These are phyloP conservation scores for Varecia variegata DNA, from an alignment of 2,797 vertebrate species.

Conservation along the genomic window DNA sequence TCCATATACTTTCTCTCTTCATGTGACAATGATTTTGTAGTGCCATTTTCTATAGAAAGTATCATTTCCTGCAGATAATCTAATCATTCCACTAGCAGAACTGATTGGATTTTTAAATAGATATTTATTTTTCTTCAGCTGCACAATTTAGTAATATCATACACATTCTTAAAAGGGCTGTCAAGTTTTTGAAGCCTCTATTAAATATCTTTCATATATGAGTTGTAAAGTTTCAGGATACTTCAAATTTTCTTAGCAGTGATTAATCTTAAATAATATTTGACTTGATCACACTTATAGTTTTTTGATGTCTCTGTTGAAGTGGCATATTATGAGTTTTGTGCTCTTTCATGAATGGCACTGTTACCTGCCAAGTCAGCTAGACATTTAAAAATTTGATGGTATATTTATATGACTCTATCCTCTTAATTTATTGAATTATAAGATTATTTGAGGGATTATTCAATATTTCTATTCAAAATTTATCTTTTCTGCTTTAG, in stretches of 20 bases:
- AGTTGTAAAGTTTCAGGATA: not conserved
- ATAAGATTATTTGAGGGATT: not conserved
- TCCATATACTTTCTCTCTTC: not conserved
- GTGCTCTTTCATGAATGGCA: not conserved
- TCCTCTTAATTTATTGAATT: not conserved
- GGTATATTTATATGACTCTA: not conserved
- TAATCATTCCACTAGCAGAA: not conserved
- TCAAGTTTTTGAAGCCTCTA: not conserved
- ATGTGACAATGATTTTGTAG: not conserved
- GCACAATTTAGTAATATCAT: not conserved
- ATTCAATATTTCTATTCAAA: not conserved
- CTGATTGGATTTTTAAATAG: not conserved
- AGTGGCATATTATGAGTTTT: not conserved
- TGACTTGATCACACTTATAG: not conserved
- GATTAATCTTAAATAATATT: not conserved
- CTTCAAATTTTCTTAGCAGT: not conserved
- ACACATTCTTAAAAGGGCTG: not conserved
- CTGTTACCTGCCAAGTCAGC: not conserved
- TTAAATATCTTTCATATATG: not conserved
- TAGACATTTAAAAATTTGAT: not conserved
- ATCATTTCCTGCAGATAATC: not conserved
- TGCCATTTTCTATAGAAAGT: constrained; percentile 13
- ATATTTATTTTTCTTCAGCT: not conserved
- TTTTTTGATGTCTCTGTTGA: not conserved
- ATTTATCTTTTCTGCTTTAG: not conserved